phyloP scores from a whole-genome alignment of 1,140 invertebrate species.

The Leptonema lineaticorne region DNA sequence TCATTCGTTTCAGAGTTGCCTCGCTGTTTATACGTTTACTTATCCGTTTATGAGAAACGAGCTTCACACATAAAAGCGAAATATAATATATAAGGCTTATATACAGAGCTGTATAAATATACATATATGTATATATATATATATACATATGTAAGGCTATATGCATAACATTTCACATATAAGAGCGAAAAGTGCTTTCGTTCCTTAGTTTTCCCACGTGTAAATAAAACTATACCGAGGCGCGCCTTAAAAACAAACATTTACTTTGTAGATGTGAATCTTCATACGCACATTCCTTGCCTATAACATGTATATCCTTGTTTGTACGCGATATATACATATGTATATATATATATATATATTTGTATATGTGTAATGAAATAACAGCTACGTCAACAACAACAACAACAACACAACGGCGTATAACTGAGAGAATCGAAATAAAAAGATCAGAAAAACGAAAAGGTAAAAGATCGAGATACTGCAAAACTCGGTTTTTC shows the following conservation, averaged over 20 bases:
- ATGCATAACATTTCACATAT: not conserved
- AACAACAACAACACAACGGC: no score
- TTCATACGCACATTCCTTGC: no score
- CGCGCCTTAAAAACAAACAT: slow-evolving; percentile 16
- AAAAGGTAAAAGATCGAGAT: no score
- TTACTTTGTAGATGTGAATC: slow-evolving; percentile 9
- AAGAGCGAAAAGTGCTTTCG: slow-evolving; percentile 12
- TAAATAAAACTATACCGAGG: slow-evolving; percentile 12
- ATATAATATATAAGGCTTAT: not conserved
- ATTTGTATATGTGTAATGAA: not conserved
- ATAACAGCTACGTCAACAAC: no score
- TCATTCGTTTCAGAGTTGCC: no score
- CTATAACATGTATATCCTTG: no score
- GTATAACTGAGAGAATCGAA: no score
- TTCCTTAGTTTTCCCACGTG: slow-evolving; percentile 17
- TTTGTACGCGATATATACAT: not conserved
- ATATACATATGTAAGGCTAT: not conserved
- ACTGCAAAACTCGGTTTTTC: no score
- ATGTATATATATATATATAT: not conserved
- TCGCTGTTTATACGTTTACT: no score
- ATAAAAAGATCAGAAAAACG: no score
- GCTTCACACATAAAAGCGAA: not conserved
- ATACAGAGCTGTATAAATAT: not conserved
- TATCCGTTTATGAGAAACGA: not conserved
- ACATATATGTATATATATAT: not conserved